Conservation (phyloP, 2,113 vertebrate species). For the Thunnus maccoyii region DNA sequence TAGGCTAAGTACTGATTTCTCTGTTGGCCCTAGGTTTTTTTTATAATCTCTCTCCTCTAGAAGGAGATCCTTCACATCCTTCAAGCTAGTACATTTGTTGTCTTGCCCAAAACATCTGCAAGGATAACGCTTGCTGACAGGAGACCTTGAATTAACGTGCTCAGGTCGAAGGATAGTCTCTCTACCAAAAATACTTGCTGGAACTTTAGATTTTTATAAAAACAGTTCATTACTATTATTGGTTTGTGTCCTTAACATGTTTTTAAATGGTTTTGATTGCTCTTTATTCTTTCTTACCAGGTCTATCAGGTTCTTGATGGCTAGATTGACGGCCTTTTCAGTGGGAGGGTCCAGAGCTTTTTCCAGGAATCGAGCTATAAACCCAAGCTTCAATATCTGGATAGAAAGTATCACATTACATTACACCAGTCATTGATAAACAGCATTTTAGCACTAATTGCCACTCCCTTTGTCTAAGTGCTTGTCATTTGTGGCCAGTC, state of each 20-base stretch:
- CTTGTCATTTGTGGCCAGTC: not conserved
- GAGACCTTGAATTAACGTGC: constrained; percentile 1
- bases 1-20: constrained; percentile 10
- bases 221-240: not conserved
- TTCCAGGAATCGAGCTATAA: constrained; percentile 91
- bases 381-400: constrained; percentile 94
- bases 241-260: not conserved
- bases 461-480: not conserved
- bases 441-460: not conserved
- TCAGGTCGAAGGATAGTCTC: not conserved
- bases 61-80: not conserved
- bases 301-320: constrained; percentile 93
- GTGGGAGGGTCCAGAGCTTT: constrained; percentile 94
- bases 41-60: too few species aligned
- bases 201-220: too few species aligned
- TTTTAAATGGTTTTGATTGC: not conserved
- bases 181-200: not conserved
- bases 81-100: not conserved
- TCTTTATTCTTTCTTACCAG: constrained; percentile 85
- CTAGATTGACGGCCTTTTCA: constrained; percentile 87
- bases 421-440: not conserved
- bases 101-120: not conserved
- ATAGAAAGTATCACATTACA: constrained; percentile 25
- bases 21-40: not conserved
- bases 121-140: not conserved